Evolutionary conservation across 2,888 invertebrate species (phyloP).

Genomic region (Dione juno): DNA sequence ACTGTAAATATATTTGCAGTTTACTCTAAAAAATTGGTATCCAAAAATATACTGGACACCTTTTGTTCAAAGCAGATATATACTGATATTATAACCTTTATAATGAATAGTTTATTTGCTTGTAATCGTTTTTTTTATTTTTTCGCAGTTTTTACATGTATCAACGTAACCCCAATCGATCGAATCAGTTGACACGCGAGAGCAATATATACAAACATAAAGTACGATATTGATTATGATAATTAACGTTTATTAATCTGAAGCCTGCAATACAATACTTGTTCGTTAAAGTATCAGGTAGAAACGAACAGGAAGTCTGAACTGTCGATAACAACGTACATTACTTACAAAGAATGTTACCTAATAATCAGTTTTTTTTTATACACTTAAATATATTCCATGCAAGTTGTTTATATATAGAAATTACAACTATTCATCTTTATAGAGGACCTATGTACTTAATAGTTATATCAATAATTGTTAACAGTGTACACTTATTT

Average conservation of each 20-base stretch:
- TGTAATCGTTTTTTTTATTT: too few relatives aligned
- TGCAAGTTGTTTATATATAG: too few relatives aligned
- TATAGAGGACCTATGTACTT: too few relatives aligned
- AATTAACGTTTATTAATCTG: constrained; percentile 28
- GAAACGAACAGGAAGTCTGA: constrained; percentile 10
- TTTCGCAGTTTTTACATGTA: neutral
- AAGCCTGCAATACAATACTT: constrained; percentile 25
- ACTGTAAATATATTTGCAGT: too few relatives aligned
- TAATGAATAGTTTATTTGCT: too few relatives aligned
- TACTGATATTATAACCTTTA: too few relatives aligned
- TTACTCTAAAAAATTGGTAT: too few relatives aligned
- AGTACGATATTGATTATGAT: constrained; percentile 26
- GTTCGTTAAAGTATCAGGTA: constrained; percentile 32
- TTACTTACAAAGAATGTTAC: constrained; percentile 15
- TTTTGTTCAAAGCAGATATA: too few relatives aligned
- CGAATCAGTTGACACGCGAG: constrained; percentile 25
- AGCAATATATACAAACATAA: constrained; percentile 23
- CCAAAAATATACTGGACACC: too few relatives aligned
- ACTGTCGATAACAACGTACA: constrained; percentile 15
- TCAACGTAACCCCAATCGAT: constrained; percentile 14
- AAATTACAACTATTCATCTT: too few relatives aligned
- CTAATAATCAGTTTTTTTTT: constrained; percentile 6
- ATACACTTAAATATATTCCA: too few relatives aligned
- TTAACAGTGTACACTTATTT: neutral
- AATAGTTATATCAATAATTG: too few relatives aligned